Evolutionary conservation across 2,113 vertebrate genomes (phyloP).

Genomic region (Ploceus nigricollis): DNA sequence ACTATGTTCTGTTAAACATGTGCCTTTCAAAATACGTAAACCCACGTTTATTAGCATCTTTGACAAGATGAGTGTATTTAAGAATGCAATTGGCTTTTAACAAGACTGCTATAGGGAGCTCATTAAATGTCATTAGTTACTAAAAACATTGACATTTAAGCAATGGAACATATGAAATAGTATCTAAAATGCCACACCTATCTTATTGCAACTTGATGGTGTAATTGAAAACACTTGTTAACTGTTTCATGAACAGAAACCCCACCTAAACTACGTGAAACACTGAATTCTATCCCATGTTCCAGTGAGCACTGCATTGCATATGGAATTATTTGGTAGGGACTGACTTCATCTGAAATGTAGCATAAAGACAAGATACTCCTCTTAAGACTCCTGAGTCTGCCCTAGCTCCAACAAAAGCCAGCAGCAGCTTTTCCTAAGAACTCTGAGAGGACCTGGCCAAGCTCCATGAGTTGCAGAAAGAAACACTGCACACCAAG

Average conservation of each 20-base stretch:
- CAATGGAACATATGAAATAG: background rate
- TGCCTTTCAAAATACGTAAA: background rate
- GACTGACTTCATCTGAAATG: background rate
- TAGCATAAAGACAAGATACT: background rate
- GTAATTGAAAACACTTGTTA: background rate
- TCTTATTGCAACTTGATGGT: background rate
- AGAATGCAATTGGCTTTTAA: background rate
- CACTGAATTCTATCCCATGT: background rate
- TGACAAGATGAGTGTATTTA: background rate
- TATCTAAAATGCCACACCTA: background rate
- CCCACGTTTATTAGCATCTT: background rate
- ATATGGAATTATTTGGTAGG: background rate
- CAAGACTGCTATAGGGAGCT: background rate
- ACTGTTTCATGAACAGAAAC: background rate
- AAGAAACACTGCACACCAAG: background rate
- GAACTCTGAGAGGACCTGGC: background rate
- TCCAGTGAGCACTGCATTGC: background rate
- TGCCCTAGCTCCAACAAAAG: background rate
- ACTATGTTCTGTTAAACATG: background rate
- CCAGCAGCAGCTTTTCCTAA: background rate
- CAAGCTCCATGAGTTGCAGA: background rate
- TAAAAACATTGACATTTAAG: slow-evolving; percentile 32
- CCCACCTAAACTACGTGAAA: background rate
- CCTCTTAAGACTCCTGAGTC: background rate
- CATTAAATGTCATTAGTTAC: background rate